A percentile compares a stretch with the other conserved stretches of the same genome.
These are phyloP conservation scores for Champsocephalus esox DNA, from an alignment of 2,797 vertebrate species.

Conservation along the genomic window DNA sequence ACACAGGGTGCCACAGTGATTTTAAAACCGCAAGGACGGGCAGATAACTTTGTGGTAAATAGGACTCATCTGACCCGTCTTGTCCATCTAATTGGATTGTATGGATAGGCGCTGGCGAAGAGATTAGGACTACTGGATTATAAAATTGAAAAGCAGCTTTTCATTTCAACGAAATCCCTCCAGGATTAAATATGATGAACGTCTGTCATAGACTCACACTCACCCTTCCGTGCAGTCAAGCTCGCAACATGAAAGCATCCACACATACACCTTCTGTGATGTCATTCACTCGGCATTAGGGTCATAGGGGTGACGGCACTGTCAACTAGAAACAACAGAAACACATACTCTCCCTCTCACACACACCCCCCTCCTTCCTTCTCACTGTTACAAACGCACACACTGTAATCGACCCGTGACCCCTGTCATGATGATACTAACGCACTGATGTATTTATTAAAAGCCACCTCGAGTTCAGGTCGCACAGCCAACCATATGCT, in stretches of 20 bases:
- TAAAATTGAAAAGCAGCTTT: conserved; percentile 85
- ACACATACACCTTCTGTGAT: conserved; percentile 49
- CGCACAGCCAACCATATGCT: conserved; percentile 67
- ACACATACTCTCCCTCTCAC: conserved; percentile 25
- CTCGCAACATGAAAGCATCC: conserved; percentile 37
- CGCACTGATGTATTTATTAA: conserved; percentile 70
- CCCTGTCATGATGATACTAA: conserved; percentile 72
- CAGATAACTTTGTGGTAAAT: conserved; percentile 51
- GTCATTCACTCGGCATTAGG: conserved; percentile 39
- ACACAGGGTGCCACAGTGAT: conserved; percentile 28
- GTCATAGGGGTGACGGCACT: conserved; percentile 55
- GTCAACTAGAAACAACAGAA: conserved; percentile 53
- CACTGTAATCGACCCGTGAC: conserved; percentile 67
- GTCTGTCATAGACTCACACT: conserved; percentile 74
- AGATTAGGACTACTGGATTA: conserved; percentile 82
- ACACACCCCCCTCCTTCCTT: conserved; percentile 7
- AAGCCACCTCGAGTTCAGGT: conserved; percentile 57
- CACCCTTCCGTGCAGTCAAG: conserved; percentile 11
- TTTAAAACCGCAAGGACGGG: conserved; percentile 49
- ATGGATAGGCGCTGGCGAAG: conserved; percentile 53
- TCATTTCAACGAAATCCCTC: conserved; percentile 80
- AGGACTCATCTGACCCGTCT: conserved; percentile 59
- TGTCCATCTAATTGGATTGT: conserved; percentile 81
- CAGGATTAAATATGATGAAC: conserved; percentile 83
- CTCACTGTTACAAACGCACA: conserved; percentile 39